These are phyloP conservation scores for Trichosurus vulpecula DNA, from an alignment of 2,797 vertebrate species.

Conservation along the genomic window DNA sequence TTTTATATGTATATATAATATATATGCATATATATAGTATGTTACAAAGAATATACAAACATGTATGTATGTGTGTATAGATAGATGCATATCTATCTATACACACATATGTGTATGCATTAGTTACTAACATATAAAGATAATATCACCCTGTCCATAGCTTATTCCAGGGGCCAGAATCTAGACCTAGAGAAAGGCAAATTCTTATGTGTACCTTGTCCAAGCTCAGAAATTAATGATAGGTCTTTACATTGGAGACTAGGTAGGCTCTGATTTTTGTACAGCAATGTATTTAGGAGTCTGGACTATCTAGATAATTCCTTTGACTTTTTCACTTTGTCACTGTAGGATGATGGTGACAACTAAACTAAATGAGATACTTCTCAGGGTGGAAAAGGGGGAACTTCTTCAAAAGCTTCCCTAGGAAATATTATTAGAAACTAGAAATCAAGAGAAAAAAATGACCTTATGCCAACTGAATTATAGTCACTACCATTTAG, in stretches of 20 bases:
- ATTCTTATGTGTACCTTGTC: neutral
- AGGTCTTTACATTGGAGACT: neutral
- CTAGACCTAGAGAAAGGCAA: neutral
- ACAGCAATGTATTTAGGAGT: neutral
- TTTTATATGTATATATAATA: neutral
- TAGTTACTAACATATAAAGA: neutral
- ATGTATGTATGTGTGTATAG: no score
- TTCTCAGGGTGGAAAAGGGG: neutral
- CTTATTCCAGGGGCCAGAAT: neutral
- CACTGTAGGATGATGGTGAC: neutral
- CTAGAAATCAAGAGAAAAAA: neutral
- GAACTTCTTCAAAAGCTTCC: neutral
- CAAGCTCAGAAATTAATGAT: neutral
- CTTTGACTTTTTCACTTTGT: neutral
- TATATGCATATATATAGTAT: no score
- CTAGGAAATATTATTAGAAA: neutral
- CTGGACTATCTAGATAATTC: neutral
- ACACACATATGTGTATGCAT: neutral
- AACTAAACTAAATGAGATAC: neutral
- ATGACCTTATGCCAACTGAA: neutral
- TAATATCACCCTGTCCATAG: neutral
- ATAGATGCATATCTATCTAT: no score
- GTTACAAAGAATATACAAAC: no score
- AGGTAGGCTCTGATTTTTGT: neutral
- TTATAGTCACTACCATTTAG: neutral